Conservation (phyloP, 2,888 invertebrate genomes). For the Machimus rusticus region DNA sequence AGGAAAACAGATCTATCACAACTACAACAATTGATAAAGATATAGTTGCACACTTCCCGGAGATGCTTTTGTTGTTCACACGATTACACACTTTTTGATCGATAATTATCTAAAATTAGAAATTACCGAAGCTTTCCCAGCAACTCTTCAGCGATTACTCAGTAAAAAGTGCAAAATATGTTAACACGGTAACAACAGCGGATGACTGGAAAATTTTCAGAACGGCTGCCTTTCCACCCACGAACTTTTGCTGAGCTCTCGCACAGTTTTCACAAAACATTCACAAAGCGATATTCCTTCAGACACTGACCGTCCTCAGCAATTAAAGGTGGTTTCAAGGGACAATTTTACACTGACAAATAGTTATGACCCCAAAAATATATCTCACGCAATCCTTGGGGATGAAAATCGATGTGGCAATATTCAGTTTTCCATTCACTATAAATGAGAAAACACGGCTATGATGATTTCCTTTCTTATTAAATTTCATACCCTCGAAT, state of each 20-base stretch:
- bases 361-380: slow-evolving; percentile 22
- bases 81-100: slow-evolving; percentile 14
- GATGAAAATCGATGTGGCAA: slow-evolving; percentile 37
- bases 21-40: background rate
- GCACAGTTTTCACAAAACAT: background rate
- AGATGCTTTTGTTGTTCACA: background rate
- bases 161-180: slow-evolving; percentile 7
- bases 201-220: background rate
- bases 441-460: slow-evolving; percentile 27
- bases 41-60: background rate
- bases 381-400: slow-evolving; percentile 20
- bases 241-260: background rate
- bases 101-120: slow-evolving; percentile 37
- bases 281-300: background rate
- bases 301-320: background rate
- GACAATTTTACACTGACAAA: background rate
- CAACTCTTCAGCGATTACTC: background rate
- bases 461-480: slow-evolving; percentile 11
- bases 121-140: background rate
- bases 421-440: slow-evolving; percentile 36
- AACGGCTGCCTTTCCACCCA: background rate
- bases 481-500: background rate
- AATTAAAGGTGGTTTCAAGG: background rate
- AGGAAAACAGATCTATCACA: background rate
- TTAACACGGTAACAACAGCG: slow-evolving; percentile 4